Percentiles rank a stretch among this genome's conserved stretches.
phyloP scores from a whole-genome alignment of 2,113 vertebrate species.

The Melanerpes aurifrons region DNA sequence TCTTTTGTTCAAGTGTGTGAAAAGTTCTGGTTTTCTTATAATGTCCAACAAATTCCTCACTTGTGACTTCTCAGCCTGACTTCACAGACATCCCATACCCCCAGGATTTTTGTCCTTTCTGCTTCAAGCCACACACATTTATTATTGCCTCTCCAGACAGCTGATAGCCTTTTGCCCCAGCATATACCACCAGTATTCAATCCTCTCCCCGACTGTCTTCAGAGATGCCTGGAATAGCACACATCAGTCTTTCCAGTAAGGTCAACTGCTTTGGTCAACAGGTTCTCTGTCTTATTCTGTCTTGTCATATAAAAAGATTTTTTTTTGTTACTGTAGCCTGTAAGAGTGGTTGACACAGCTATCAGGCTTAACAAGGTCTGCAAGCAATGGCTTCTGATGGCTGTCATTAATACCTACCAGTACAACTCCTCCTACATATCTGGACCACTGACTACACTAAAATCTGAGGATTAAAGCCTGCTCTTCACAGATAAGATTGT shows the following conservation, averaged over 20 bases:
- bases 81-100: accelerated
- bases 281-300: neutral
- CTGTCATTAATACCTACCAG: neutral
- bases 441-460: neutral
- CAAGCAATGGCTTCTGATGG: neutral
- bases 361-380: neutral
- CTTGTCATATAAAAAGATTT: neutral
- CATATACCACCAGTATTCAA: neutral
- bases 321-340: neutral
- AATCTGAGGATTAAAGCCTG: neutral
- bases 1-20: neutral
- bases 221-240: neutral
- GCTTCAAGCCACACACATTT: neutral
- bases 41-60: neutral
- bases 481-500: neutral
- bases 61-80: neutral
- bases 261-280: neutral
- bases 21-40: neutral
- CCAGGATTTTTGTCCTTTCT: neutral
- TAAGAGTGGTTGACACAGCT: neutral
- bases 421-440: neutral
- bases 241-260: neutral
- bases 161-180: neutral
- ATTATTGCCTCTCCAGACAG: neutral
- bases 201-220: neutral